These are phyloP conservation scores for Amphiura filiformis DNA, from an alignment of 35 echinoderm and acorn worm genomes.

Conservation along the genomic window DNA sequence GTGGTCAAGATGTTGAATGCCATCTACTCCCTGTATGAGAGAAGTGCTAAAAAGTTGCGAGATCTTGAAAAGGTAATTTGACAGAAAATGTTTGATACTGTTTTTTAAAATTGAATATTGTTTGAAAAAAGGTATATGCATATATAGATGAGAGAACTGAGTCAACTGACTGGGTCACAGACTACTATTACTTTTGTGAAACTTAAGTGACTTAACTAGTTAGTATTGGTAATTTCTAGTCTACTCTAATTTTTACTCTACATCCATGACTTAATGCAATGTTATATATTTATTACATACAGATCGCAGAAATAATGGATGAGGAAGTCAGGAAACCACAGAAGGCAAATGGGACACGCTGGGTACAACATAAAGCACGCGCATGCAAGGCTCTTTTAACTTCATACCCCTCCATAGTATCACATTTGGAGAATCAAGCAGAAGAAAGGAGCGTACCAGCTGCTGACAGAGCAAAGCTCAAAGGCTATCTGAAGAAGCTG, in stretches of 20 bases:
- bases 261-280: too few species aligned
- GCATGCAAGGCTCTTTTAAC: not conserved
- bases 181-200: too few species aligned
- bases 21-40: not conserved
- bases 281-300: not conserved
- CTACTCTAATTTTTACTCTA: too few species aligned
- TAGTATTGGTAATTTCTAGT: too few species aligned
- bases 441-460: not conserved
- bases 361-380: conserved; percentile 34
- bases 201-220: too few species aligned
- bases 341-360: conserved; percentile 48
- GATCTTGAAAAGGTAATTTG: conserved; percentile 2
- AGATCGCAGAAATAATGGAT: conserved; percentile 44
- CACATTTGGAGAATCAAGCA: conserved; percentile 30
- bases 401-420: not conserved
- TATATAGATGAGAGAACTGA: too few species aligned
- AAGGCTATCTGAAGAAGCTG: conserved; percentile 25
- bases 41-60: conserved; percentile 15
- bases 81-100: too few species aligned
- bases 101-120: too few species aligned
- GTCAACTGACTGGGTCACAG: too few species aligned
- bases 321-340: conserved; percentile 9
- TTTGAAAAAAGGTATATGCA: too few species aligned
- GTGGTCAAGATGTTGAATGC: conserved; percentile 14
- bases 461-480: conserved; percentile 26